Evolutionary conservation across 2,113 vertebrate genomes (phyloP), one percentile per base, ranked within the genome.

Genomic region (Marmota flaviventris): DNA sequence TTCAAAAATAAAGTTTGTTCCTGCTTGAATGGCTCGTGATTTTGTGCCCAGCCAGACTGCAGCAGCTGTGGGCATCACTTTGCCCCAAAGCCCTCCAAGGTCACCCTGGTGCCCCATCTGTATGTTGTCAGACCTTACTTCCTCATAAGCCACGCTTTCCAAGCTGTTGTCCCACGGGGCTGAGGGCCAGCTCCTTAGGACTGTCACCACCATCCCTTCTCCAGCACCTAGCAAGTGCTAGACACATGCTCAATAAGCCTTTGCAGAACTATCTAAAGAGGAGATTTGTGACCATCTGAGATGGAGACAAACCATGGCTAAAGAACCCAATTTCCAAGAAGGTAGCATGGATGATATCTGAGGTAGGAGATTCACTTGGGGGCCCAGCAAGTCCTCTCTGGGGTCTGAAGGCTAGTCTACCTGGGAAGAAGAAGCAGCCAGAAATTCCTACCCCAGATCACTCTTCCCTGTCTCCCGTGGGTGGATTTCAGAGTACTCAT

Each of bases 341-440:
- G 22, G 0, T 0, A 14, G 29, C 12, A 10, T 20, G 29, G 56
- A 34, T n/a, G 24, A 58, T 58, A 58, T 13, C 24, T 58, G 20
- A 58, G 56, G 20, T 24, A 2, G 17, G 22, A 42, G 51, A n/a
- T 32, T 93, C 6, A 1, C 6, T 1, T 5, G 20, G 0, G 0
- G 18, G 27, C n/a, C 13, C 0, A 42, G 45, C 18, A 48, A 6
- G 39, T 53, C 27, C 75, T 45, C 65, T 78, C 17, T 20, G 2
- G 69, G 29, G 34, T 65, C 48, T 39, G 12, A 63, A 67, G 58
- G 61, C 32, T 24, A 24, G 63, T 34, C 22, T 29, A 13, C 76
- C 17, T 58, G 10, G 32, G 48, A 73, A 81, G 82, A 78, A 29
- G 56, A 37, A 24, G 22, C 18, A 24, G 13, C 17, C 78, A 69